Evolutionary conservation across 2,113 vertebrate genomes (phyloP), one percentile per base, ranked within the genome.

Genomic region (Oriolus oriolus): DNA sequence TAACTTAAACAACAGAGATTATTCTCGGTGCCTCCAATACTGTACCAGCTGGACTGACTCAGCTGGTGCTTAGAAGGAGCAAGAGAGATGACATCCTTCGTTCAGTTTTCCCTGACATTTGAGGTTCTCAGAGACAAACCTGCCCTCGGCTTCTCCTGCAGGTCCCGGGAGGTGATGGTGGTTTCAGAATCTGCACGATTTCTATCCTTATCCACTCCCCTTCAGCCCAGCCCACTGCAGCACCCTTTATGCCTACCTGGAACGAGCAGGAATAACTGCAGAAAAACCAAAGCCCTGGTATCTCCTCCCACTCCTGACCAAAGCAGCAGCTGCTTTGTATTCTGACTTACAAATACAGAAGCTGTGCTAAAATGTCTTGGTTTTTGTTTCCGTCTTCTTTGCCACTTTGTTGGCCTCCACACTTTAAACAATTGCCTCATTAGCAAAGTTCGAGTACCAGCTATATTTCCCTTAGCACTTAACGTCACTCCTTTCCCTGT

Each of bases 161-260:
- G 30, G 14, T 63, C 5, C 1, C 5, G 1, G 18, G 13, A 60
- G 30, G 13, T 52, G 49, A 35, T 56, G 35, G 12, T 12, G 11
- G 20, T 26, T 81, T 73, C 4, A 2, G 31, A 54, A 13, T 21
- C 44, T 28, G 12, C 7, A n/a, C 0, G 0, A 39, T 35, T 84
- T 79, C 28, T 17, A 69, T 5, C 14, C 14, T 3, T 42, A n/a
- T 10, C 26, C 76, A 45, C 5, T 28, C 11, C 28, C 49, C 16
- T 79, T 56, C 42, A 64, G 44, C 23, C 31, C 73, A 84, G 28
- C 9, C 27, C 30, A 31, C 13, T 24, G 28, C 27, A 87, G 30
- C 13, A 64, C 23, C 39, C 39, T 75, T 70, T 49, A 23, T 30
- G 24, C 37, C 44, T 71, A 28, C 28, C 39, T 66, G 18, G 16